Evolutionary conservation across 2,113 vertebrate species (phyloP).

Genomic region (Malurus elegans): DNA sequence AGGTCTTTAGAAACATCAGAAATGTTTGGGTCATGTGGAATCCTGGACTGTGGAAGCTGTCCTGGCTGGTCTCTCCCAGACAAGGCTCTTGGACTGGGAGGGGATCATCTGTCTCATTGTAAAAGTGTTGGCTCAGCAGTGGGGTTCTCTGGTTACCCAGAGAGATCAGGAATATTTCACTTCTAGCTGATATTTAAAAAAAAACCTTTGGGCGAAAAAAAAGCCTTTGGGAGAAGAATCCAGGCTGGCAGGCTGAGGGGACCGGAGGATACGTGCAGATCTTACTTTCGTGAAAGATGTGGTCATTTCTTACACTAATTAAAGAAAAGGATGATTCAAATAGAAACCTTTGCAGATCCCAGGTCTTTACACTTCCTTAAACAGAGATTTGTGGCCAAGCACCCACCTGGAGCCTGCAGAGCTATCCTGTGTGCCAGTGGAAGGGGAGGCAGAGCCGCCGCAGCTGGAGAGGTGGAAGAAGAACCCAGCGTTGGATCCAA

Average conservation of each 20-base stretch:
- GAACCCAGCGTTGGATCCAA: background rate
- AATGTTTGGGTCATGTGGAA: background rate
- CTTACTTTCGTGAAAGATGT: background rate
- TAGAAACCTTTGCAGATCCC: background rate
- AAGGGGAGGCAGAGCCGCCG: background rate
- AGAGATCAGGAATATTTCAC: background rate
- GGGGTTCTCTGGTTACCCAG: background rate
- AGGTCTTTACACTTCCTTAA: background rate
- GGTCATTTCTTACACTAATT: background rate
- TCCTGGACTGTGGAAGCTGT: background rate
- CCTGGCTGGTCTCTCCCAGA: background rate
- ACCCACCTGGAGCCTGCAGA: background rate
- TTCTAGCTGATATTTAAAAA: background rate
- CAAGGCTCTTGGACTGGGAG: background rate
- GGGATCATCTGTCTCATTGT: fast-evolving
- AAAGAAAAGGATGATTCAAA: background rate
- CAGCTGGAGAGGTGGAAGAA: background rate
- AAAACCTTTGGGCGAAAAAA: background rate
- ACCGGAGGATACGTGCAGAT: background rate
- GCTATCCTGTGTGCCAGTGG: background rate
- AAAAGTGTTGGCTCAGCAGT: fast-evolving
- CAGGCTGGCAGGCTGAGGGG: background rate
- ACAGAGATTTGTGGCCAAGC: background rate
- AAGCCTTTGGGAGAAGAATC: background rate
- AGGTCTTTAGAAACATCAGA: background rate